A percentile compares a stretch with the other conserved stretches of the same genome.
phyloP scores from a whole-genome alignment of 2,888 invertebrate genomes.

The Frankliniella intonsa region DNA sequence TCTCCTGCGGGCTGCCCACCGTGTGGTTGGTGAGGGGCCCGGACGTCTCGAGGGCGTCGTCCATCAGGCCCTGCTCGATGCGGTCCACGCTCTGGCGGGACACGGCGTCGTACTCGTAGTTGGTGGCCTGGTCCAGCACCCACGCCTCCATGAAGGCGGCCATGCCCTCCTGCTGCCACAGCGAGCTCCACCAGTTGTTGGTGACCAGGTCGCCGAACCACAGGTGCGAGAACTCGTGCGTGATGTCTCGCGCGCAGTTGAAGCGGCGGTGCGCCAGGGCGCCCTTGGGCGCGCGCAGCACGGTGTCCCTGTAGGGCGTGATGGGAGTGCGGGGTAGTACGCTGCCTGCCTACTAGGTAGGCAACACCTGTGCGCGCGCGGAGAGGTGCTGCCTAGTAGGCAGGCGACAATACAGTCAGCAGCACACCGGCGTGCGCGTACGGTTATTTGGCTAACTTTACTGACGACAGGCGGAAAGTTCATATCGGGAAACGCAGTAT shows the following conservation, averaged over 20 bases:
- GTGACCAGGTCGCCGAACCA: slow-evolving; percentile 36
- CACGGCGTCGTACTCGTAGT: slow-evolving; percentile 16
- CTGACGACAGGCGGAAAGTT: too few species aligned
- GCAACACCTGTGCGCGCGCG: too few species aligned
- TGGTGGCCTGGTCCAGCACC: slow-evolving; percentile 11
- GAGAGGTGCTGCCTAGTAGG: too few species aligned
- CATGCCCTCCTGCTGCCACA: slow-evolving; percentile 36
- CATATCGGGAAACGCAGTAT: too few species aligned
- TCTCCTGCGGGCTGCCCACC: neutral
- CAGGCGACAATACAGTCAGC: too few species aligned
- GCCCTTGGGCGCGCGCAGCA: slow-evolving; percentile 29
- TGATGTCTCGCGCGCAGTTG: slow-evolving; percentile 32
- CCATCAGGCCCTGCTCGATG: slow-evolving; percentile 25
- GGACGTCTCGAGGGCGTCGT: slow-evolving; percentile 13
- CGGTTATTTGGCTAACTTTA: too few species aligned
- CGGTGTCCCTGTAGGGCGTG: slow-evolving; percentile 33
- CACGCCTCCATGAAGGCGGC: slow-evolving; percentile 29
- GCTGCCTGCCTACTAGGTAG: too few species aligned
- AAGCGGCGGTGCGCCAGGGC: slow-evolving; percentile 27
- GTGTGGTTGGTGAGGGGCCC: slow-evolving; percentile 18
- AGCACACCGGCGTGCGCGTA: too few species aligned
- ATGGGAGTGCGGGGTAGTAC: too few species aligned
- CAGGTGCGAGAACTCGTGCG: slow-evolving; percentile 35
- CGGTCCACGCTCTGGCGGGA: slow-evolving; percentile 4
- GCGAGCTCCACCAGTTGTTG: slow-evolving; percentile 34